Percentiles rank a stretch among this genome's conserved stretches.
These are phyloP conservation scores for Leptopilina drosophilae DNA, from an alignment of 2,888 invertebrate species.

Conservation along the genomic window DNA sequence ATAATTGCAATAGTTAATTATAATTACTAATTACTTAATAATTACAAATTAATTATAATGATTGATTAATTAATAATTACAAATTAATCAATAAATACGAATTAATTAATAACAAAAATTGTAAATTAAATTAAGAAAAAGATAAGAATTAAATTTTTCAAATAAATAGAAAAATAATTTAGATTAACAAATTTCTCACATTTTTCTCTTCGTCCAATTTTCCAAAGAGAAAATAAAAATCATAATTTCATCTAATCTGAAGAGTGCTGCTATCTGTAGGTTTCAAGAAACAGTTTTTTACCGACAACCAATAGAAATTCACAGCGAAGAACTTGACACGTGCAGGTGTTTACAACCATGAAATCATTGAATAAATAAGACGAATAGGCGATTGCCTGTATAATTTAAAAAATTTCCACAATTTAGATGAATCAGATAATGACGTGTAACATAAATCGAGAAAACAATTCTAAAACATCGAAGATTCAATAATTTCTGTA, in stretches of 20 bases:
- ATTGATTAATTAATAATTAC: too few relatives aligned
- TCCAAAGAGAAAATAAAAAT: too few relatives aligned
- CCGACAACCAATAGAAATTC: background rate
- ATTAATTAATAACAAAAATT: too few relatives aligned
- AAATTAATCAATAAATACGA: too few relatives aligned
- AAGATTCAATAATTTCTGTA: background rate
- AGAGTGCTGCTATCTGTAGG: background rate
- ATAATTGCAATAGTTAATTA: too few relatives aligned
- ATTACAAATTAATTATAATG: too few relatives aligned
- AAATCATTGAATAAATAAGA: background rate
- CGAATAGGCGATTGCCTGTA: background rate
- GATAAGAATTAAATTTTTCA: too few relatives aligned
- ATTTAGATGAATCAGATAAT: conserved; percentile 26
- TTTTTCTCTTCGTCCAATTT: too few relatives aligned
- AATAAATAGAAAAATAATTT: too few relatives aligned
- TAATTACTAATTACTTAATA: too few relatives aligned
- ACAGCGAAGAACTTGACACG: conserved; percentile 6
- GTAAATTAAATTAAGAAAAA: too few relatives aligned
- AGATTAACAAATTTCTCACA: too few relatives aligned
- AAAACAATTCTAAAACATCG: background rate
- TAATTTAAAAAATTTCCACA: background rate
- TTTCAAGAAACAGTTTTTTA: background rate
- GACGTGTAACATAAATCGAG: background rate
- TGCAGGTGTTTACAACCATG: conserved; percentile 1
- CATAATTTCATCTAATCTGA: background rate